phyloP scores from a whole-genome alignment of 2,113 vertebrate species.

The Spermophilus dauricus region DNA sequence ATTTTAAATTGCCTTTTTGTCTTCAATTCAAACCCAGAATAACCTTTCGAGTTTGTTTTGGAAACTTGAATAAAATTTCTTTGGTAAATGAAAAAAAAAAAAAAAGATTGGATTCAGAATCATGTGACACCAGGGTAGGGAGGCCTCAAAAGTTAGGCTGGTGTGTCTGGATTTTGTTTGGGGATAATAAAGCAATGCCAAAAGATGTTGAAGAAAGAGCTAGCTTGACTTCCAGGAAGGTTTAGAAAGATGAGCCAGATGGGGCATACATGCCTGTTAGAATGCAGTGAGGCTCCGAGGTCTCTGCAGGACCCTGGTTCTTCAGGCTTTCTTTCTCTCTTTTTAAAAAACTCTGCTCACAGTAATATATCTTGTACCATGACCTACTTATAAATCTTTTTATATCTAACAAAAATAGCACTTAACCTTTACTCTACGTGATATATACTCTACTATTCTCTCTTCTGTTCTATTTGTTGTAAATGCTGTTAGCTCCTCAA shows the following conservation, averaged over 20 bases:
- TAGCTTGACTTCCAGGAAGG: background rate
- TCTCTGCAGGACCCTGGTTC: background rate
- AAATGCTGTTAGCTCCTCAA: background rate
- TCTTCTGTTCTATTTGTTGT: background rate
- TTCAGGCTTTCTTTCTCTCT: background rate
- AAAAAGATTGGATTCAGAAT: no score
- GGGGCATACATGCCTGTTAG: background rate
- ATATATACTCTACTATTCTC: background rate
- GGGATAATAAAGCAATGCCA: background rate
- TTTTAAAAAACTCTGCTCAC: background rate
- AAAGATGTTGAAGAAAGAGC: background rate
- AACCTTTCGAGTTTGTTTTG: no score
- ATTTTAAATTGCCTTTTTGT: no score
- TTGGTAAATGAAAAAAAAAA: no score
- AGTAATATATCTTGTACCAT: background rate
- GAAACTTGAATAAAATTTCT: no score
- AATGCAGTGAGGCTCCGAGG: background rate
- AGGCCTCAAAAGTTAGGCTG: background rate
- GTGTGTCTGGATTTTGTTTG: no score
- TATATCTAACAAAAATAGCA: background rate
- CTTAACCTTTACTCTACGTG: background rate
- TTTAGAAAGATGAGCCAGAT: background rate
- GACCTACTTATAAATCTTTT: conserved; percentile 8
- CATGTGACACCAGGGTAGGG: fast-evolving
- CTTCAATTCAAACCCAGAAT: no score